Evolutionary conservation across 2,113 vertebrate species (phyloP).

Genomic region (Tetrao urogallus): DNA sequence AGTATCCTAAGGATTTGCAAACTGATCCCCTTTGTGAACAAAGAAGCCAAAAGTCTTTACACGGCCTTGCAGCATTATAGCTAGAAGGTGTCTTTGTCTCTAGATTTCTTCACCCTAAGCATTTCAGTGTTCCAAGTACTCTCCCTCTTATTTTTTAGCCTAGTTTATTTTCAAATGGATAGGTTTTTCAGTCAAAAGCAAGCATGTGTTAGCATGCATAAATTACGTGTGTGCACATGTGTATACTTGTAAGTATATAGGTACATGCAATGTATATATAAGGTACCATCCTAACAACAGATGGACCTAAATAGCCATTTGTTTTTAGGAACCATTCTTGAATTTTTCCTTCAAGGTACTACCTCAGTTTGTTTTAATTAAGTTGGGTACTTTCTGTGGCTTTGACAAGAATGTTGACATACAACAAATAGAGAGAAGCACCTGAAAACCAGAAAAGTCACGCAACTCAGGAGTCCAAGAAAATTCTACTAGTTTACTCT

Average conservation of each 20-base stretch:
- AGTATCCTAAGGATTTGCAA: not conserved
- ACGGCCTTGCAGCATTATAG: not conserved
- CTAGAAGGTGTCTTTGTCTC: not conserved
- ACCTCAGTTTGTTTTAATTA: not conserved
- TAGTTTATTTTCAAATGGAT: not conserved
- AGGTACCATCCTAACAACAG: not conserved
- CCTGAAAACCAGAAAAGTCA: not conserved
- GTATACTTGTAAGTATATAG: rapidly evolving
- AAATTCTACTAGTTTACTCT: not conserved
- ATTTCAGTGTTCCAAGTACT: rapidly evolving
- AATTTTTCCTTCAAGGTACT: not conserved
- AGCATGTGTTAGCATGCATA: not conserved
- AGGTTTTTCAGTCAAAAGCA: not conserved
- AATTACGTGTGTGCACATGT: not conserved
- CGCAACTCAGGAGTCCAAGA: not conserved
- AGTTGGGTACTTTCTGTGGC: not conserved
- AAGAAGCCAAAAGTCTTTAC: not conserved
- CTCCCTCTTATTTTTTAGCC: not conserved
- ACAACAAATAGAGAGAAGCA: not conserved
- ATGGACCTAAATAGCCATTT: not conserved
- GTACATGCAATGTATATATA: not conserved
- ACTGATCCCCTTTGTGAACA: not conserved
- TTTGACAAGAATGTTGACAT: not conserved
- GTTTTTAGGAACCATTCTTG: not conserved
- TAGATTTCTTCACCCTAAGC: not conserved